A percentile compares a stretch with the other conserved stretches of the same genome.
Conservation (phyloP, 2,797 vertebrate species). For the Brachymystax lenok region DNA sequence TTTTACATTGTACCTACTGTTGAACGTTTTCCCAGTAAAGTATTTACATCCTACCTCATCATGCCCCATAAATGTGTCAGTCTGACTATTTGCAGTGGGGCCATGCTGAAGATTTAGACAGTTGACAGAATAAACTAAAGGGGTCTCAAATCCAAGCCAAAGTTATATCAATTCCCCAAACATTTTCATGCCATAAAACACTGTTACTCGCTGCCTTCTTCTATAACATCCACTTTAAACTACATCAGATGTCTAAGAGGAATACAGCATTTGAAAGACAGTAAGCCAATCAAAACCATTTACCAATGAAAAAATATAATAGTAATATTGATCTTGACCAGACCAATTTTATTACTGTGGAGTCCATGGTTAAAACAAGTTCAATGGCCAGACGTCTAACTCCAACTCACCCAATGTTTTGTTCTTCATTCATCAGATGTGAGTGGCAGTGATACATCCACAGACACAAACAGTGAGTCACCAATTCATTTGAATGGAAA, state of each 20-base stretch:
- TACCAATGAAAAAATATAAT: neutral
- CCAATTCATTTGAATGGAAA: neutral
- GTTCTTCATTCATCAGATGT: neutral
- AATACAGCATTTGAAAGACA: neutral
- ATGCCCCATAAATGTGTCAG: too few relatives aligned
- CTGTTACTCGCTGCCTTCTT: neutral
- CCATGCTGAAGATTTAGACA: neutral
- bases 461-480: constrained; percentile 34
- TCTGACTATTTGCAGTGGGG: too few relatives aligned
- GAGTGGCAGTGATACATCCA: neutral
- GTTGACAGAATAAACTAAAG: neutral
- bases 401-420: neutral
- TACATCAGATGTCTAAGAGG: too few relatives aligned
- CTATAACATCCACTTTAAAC: neutral
- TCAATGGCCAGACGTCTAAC: neutral
- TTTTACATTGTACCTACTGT: too few relatives aligned
- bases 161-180: neutral
- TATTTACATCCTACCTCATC: too few relatives aligned
- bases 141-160: neutral
- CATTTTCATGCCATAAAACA: neutral
- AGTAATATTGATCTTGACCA: neutral
- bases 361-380: neutral
- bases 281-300: neutral
- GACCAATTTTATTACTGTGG: neutral
- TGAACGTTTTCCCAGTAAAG: too few relatives aligned